Percentiles rank a stretch among this genome's conserved stretches.
These are phyloP conservation scores for Drosophila lacertosa DNA, from an alignment of 1,140 invertebrate species.

Conservation along the genomic window DNA sequence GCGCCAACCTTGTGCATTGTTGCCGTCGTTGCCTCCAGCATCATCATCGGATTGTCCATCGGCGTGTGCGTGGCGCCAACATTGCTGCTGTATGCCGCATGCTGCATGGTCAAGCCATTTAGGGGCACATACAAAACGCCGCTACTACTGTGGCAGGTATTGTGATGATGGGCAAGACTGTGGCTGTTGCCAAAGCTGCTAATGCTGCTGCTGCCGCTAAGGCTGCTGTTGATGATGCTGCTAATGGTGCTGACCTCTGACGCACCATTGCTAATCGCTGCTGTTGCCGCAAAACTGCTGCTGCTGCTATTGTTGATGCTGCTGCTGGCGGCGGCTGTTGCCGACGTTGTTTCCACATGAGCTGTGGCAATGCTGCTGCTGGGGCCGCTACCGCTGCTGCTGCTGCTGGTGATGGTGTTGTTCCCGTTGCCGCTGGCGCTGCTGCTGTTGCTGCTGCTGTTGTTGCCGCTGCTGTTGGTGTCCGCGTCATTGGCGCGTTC, in stretches of 20 bases:
- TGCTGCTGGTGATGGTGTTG: conserved; percentile 6
- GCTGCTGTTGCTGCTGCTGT: background rate
- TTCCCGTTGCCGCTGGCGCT: background rate
- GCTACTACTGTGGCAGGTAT: conserved; percentile 11
- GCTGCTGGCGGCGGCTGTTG: conserved; percentile 7
- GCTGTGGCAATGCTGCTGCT: conserved; percentile 9
- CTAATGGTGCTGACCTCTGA: conserved; percentile 7
- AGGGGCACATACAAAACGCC: conserved; percentile 61
- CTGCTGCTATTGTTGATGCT: conserved; percentile 1
- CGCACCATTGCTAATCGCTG: conserved; percentile 26
- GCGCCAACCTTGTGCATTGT: conserved; percentile 4
- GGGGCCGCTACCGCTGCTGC: conserved; percentile 1
- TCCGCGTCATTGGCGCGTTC: conserved; percentile 33
- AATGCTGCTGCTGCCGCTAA: conserved; percentile 20
- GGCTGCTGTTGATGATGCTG: conserved; percentile 7
- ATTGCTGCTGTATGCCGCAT: conserved; percentile 71
- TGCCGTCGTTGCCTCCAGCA: conserved; percentile 22
- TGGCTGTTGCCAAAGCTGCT: conserved; percentile 6
- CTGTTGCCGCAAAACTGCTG: conserved; percentile 4
- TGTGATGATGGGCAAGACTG: conserved; percentile 9
- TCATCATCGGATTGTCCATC: conserved; percentile 42
- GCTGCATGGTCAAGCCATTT: conserved; percentile 59
- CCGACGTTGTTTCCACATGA: background rate
- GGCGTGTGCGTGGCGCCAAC: conserved; percentile 28
- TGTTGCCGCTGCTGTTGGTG: conserved; percentile 3